Evolutionary conservation across 2,113 vertebrate genomes (phyloP).

Genomic region (Odocoileus hemionus): DNA sequence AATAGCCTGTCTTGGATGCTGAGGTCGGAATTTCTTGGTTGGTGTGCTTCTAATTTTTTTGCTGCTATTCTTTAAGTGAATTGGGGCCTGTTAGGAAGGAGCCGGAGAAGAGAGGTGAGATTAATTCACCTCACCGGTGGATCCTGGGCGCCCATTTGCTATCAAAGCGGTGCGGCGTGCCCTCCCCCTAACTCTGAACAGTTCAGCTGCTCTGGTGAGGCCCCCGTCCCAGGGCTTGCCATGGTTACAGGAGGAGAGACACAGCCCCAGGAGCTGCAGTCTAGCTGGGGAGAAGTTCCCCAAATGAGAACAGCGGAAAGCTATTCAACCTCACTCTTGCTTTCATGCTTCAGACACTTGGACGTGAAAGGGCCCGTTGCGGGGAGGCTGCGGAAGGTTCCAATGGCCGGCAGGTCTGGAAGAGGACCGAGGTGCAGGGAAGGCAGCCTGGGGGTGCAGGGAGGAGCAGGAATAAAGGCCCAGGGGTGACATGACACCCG

Average conservation of each 20-base stretch:
- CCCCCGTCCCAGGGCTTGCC: no score
- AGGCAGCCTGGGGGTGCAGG: fast-evolving
- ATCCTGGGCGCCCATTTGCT: background rate
- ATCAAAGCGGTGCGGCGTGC: background rate
- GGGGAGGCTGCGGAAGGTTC: background rate
- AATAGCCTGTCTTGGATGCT: slow-evolving; percentile 59
- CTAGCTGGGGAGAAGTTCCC: background rate
- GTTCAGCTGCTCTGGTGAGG: background rate
- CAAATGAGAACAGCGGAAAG: background rate
- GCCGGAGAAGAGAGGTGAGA: background rate
- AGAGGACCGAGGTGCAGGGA: background rate
- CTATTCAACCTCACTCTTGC: background rate
- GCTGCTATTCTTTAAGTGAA: slow-evolving; percentile 20
- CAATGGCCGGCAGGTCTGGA: background rate
- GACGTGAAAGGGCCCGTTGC: background rate
- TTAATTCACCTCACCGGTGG: background rate
- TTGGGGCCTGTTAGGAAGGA: slow-evolving; percentile 30
- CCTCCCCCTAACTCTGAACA: background rate
- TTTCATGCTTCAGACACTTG: background rate
- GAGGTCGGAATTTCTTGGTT: slow-evolving; percentile 50
- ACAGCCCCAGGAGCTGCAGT: background rate
- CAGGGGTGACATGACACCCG: fast-evolving
- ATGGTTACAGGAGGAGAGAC: background rate
- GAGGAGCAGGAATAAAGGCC: background rate
- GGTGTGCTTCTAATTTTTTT: background rate